phyloP scores from a whole-genome alignment of 2,888 invertebrate species.

The Pardosa pseudoannulata region DNA sequence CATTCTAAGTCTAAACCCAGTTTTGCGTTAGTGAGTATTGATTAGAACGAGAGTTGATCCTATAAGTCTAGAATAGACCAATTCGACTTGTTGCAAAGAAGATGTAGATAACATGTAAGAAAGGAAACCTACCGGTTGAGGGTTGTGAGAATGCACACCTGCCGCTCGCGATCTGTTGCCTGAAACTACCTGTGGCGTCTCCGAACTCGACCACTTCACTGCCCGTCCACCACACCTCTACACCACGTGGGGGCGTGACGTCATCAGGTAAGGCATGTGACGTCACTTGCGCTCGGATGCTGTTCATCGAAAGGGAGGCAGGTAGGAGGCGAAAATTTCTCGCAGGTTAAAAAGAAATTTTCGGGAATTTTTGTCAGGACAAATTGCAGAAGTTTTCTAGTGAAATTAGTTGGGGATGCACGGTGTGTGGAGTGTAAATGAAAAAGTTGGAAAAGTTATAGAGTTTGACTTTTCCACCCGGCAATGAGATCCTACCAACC shows the following conservation, averaged over 20 bases:
- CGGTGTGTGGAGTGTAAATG: not conserved
- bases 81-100: conserved; percentile 1
- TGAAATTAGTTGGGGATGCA: not conserved
- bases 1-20: too few relatives aligned
- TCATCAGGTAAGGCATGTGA: conserved; percentile 67
- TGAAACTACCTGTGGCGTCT: conserved; percentile 68
- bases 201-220: conserved; percentile 66
- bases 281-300: conserved; percentile 57
- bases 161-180: conserved; percentile 50
- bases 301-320: conserved; percentile 52
- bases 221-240: conserved; percentile 60
- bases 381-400: not conserved
- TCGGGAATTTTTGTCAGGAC: not conserved
- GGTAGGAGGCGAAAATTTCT: conserved; percentile 18
- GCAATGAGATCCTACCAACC: conserved; percentile 46
- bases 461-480: not conserved
- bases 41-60: too few relatives aligned
- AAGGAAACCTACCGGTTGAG: conserved; percentile 46
- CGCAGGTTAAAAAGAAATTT: too few relatives aligned
- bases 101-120: conserved; percentile 58
- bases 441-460: not conserved
- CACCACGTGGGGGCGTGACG: conserved; percentile 65
- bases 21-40: too few relatives aligned
- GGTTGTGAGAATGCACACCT: conserved; percentile 36
- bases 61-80: too few relatives aligned